Percentiles rank a stretch among this genome's conserved stretches.
phyloP scores from a whole-genome alignment of 2,888 invertebrate genomes.

The Leptinotarsa peninsularis region DNA sequence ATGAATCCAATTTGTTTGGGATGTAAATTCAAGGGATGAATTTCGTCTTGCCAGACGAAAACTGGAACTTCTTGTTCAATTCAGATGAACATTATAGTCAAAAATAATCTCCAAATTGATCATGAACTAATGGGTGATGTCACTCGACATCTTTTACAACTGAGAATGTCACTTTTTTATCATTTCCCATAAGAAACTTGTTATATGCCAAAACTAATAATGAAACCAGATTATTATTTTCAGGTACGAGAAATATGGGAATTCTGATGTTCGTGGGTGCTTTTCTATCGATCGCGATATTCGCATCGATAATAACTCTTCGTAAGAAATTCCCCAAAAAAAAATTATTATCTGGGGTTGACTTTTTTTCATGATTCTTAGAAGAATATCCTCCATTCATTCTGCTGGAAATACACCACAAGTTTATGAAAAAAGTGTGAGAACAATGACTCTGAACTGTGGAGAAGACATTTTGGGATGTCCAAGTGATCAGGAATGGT shows the following conservation, averaged over 20 bases:
- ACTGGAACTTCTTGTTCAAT: too few species aligned
- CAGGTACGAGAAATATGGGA: conserved; percentile 74
- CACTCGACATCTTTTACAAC: too few species aligned
- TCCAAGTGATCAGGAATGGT: conserved; percentile 82
- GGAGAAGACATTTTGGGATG: conserved; percentile 74
- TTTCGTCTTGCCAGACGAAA: too few species aligned
- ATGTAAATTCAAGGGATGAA: neutral
- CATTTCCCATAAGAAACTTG: too few species aligned
- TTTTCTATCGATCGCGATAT: conserved; percentile 80
- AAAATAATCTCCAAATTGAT: too few species aligned
- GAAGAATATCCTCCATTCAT: conserved; percentile 80
- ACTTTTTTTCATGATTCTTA: conserved; percentile 82
- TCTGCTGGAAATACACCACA: conserved; percentile 78
- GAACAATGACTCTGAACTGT: conserved; percentile 55
- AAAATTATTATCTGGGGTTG: conserved; percentile 86
- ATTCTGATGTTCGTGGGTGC: conserved; percentile 85
- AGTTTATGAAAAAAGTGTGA: conserved; percentile 48
- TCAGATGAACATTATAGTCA: too few species aligned
- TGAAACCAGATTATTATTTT: neutral
- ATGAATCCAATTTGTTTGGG: neutral
- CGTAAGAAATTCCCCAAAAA: conserved; percentile 79
- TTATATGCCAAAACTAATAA: too few species aligned
- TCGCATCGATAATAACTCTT: conserved; percentile 77
- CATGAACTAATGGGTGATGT: too few species aligned
- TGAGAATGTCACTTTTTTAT: too few species aligned